phyloP scores from a whole-genome alignment of 1,140 invertebrate species.

The Bactericera cockerelli region DNA sequence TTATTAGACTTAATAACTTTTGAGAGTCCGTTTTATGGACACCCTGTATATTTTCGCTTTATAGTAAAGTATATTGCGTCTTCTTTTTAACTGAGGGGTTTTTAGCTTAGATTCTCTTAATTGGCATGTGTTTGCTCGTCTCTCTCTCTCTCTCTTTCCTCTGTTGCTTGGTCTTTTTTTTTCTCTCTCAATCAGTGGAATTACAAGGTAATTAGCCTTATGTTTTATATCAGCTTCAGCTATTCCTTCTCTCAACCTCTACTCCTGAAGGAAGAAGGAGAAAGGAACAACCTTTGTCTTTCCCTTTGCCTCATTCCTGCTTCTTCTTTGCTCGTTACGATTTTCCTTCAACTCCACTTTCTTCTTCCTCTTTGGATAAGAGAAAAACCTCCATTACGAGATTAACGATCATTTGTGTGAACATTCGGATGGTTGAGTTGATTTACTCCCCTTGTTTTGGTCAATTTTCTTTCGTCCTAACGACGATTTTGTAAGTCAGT shows the following conservation, averaged over 20 bases:
- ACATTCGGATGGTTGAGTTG: no score
- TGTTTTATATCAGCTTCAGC: conserved; percentile 5
- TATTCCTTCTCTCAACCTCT: neutral
- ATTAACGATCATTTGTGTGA: no score
- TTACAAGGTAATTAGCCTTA: conserved; percentile 8
- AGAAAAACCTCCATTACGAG: neutral
- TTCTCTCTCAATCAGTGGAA: conserved; percentile 5
- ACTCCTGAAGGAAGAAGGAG: no score
- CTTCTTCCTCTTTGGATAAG: neutral
- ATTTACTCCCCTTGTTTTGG: no score
- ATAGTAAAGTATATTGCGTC: conserved; percentile 9
- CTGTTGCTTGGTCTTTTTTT: neutral
- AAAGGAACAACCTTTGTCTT: no score
- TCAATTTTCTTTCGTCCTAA: no score
- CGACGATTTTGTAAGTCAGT: no score
- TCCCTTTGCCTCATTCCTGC: neutral
- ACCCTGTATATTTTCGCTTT: conserved; percentile 1
- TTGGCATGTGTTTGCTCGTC: conserved; percentile 9
- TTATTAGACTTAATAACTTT: no score
- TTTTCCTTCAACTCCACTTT: neutral
- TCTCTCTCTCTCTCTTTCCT: conserved; percentile 8
- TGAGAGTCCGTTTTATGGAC: no score
- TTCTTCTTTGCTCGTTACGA: neutral
- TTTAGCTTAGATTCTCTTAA: conserved; percentile 5
- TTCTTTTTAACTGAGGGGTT: neutral